Base-by-base conservation (phyloP, 2,113 vertebrate genomes). In the Dipodomys stephensi region DNA sequence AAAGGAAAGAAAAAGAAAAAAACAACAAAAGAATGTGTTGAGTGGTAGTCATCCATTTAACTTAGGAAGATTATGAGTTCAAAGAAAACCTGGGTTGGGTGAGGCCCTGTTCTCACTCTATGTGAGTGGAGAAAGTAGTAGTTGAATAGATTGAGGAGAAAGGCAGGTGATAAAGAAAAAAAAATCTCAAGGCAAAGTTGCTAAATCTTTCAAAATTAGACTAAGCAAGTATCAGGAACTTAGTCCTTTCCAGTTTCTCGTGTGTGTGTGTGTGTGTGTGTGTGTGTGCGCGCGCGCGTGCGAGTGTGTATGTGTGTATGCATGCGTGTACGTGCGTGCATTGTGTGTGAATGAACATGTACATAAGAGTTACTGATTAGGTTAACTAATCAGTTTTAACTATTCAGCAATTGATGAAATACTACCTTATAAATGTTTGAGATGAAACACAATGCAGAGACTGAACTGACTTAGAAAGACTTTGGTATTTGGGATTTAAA, bases 201-300 rank as follows among this genome's bases (percentile, higher is more conserved):
- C 69, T 49, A 64, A 3, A 87, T 32, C 18, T 81, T 94, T 94
- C 49, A 62, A 91, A 95, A 82, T 83, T 76, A 74, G n/a, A 89
- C 32, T 62, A 32, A 22, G 5, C 1, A 7, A n/a, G 7, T 72
- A 8, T 76, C 13, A 62, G 7, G 9, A 92, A 85, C 2, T 60
- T 32, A 90, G 32, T 3, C 53, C n/a, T 77, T 68, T 65, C 27
- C 44, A 72, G 3, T 78, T 39, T 18, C 28, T 30, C 4, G 19
- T 46, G 49, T 60, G 9, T 46, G 62, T 32, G 10, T 83, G 18
- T 72, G 44, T 65, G 18, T 20, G 23, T 30, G 23, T 39, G 39
- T 39, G 5, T 39, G 39, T 6, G 39, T 39, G 39, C 3, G 39
- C 4, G 35, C 4, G 35, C n/a, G n/a, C n/a, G n/a, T n/a, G n/a